Conservation (phyloP, 2,888 invertebrate genomes). For the Acanthopleura granulata region DNA sequence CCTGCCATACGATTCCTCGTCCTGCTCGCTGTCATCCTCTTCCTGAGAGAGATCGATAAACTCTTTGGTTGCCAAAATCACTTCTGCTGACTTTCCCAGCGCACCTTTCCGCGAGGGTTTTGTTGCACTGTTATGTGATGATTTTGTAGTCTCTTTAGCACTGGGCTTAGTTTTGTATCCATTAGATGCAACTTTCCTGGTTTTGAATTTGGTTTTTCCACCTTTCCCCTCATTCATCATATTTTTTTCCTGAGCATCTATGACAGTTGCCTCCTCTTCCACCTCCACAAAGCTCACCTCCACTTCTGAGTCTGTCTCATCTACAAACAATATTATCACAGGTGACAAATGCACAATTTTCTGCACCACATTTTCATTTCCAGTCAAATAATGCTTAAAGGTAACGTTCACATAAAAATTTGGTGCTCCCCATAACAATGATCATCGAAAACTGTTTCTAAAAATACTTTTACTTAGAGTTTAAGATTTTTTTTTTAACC, state of each 20-base stretch:
- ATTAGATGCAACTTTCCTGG: no score
- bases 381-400: no score
- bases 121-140: not conserved
- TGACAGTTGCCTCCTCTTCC: not conserved
- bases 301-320: slow-evolving; percentile 58
- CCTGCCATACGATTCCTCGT: not conserved
- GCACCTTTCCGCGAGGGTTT: not conserved
- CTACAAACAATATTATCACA: slow-evolving; percentile 27
- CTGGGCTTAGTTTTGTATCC: no score
- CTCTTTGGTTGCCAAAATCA: not conserved
- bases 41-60: not conserved
- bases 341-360: not conserved
- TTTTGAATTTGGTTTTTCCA: no score
- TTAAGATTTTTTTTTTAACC: no score
- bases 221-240: no score
- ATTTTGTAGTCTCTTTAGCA: not conserved
- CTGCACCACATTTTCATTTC: no score
- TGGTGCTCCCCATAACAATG: no score
- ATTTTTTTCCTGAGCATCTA: not conserved
- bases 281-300: slow-evolving; percentile 29
- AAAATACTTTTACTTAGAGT: no score
- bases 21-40: not conserved
- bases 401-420: no score
- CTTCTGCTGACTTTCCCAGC: no score
- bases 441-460: no score